A percentile compares a stretch with the other conserved stretches of the same genome.
phyloP scores from a whole-genome alignment of 2,113 vertebrate genomes.

The Acrocephalus kingi region DNA sequence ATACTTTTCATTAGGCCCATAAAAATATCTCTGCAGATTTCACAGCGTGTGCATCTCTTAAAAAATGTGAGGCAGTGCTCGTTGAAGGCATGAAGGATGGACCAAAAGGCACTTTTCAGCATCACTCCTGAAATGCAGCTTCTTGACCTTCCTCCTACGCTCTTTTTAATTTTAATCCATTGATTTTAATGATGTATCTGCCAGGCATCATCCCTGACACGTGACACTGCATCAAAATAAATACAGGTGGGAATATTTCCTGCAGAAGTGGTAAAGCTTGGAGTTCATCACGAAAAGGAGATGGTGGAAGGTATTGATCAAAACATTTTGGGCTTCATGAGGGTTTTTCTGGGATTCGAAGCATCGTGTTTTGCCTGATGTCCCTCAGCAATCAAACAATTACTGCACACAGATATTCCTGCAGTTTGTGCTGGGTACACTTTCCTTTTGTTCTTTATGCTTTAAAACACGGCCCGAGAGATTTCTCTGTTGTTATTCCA shows the following conservation, averaged over 20 bases:
- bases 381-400: background rate
- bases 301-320: background rate
- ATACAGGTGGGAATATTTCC: background rate
- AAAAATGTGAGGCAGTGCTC: background rate
- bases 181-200: background rate
- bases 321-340: background rate
- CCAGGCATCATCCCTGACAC: background rate
- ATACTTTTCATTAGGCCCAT: background rate
- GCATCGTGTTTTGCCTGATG: background rate
- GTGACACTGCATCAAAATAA: too few relatives aligned
- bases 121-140: background rate
- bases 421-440: background rate
- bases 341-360: background rate
- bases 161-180: background rate
- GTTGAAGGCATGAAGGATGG: background rate
- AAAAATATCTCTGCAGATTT: constrained; percentile 7
- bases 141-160: background rate
- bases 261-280: background rate
- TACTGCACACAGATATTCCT: background rate
- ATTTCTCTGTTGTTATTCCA: background rate
- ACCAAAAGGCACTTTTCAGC: background rate
- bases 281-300: background rate
- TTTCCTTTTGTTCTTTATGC: background rate
- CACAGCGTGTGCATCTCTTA: background rate
- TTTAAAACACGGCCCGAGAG: background rate